Evolutionary conservation across 30 jellyfish, hydroid and myxozoan genomes (phyloP), one percentile per base, ranked within the genome.

Genomic region (Turritopsis dohrnii): DNA sequence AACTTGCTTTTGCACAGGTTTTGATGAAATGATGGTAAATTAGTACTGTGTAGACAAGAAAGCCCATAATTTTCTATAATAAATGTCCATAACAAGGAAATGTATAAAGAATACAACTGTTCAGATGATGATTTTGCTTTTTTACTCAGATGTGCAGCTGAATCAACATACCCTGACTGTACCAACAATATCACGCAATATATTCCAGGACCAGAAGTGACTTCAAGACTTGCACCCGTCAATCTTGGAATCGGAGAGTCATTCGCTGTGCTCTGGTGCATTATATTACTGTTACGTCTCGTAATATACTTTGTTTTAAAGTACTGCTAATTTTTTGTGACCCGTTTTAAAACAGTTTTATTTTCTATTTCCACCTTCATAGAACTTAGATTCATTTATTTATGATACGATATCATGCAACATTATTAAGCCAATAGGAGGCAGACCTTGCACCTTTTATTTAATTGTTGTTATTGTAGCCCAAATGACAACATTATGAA

Each of bases 181-280:
- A 79, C 22, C n/a, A 28, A 23, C 5, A 71, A 79, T 1, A 79
- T 53, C 16, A 41, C 93, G 28, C 60, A 13, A 41, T 28, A 52
- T 29, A 77, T 85, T 31, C 53, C 93, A 8, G 93, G 93, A 8
- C 21, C 29, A 23, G 93, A 85, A 25, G 31, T 85, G 7, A n/a
- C 80, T 17, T 20, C 9, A 21, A 41, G 80, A 27, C 19, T 76
- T 21, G 21, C 75, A 52, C 41, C 76, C 27, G 16, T 53, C 7
- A 54, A 71, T 27, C 31, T 85, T 16, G 87, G 54, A 54, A 53
- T 85, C 21, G 69, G 79, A 28, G 77, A 79, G 19, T 77, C 85
- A 29, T 30, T 85, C 24, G 29, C 53, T 5, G 71, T 71, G 21
- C 83, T 85, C 0, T 16, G 79, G 29, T 30, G 66, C 8, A n/a